Base-by-base conservation (phyloP, 2,888 invertebrate species). In the Drosophila quinaria region DNA sequence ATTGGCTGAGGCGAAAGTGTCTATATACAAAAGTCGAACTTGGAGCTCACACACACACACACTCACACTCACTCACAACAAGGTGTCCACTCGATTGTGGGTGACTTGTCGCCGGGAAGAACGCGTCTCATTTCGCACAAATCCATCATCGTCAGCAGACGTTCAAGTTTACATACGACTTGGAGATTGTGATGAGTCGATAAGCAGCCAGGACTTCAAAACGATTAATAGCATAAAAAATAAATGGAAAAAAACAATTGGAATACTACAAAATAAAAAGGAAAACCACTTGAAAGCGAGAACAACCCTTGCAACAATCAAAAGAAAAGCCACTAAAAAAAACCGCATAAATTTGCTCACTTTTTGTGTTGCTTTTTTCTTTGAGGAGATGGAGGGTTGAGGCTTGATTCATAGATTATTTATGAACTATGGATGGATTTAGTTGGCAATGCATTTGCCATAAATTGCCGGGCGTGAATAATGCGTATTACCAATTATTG, bases 101-200 rank as follows among this genome's bases (percentile, higher is more conserved):
- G 49, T 62, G 70, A 63, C 41, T 47, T 31, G 61, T 55, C 60
- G 63, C 64, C 54, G 54, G 33, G 8, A 29, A 29, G 22, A 58
- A 50, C 44, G 60, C 51, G 22, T 31, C 65, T 74, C 87, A 83
- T 69, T 83, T 74, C 50, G 63, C 84, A 54, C 47, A 83, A 65
- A 83, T 87, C 81, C 74, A 83, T 83, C 83, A 83, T 83, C 74
- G 87, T 89, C 83, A 89, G 41, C 81, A 72, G 83, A 80, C 81
- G 84, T 70, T 37, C 49, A 41, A 54, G 52, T 46, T 69, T 44
- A 62, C 55, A 47, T 37, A 49, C 59, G 49, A 59, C 49, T 59
- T 59, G 49, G 19, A 22, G 59, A 47, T 59, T 49, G 59, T 31
- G 58, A 60, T 44, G 47, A 41, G 42, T 42, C 44, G 80, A 80